phyloP scores from a whole-genome alignment of 2,113 vertebrate species.

The Hiodon alosoides region DNA sequence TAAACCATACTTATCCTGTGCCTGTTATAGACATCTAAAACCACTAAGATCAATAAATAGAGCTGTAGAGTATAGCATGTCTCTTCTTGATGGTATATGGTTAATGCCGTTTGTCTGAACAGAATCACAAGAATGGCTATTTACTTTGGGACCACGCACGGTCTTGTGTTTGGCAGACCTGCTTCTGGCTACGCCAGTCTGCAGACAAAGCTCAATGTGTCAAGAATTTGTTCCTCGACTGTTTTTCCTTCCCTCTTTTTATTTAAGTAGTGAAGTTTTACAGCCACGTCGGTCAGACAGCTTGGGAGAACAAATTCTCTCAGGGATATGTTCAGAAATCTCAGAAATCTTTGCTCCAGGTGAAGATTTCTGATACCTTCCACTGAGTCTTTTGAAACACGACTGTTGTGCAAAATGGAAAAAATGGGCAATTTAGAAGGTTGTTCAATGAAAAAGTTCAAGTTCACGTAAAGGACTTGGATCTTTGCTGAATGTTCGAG shows the following conservation, averaged over 20 bases:
- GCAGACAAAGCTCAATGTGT: background rate
- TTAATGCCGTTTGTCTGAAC: conserved; percentile 4
- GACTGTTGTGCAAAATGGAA: background rate
- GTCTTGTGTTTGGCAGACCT: conserved; percentile 14
- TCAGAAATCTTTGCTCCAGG: background rate
- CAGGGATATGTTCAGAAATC: background rate
- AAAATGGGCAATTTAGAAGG: background rate
- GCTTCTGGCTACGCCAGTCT: conserved; percentile 4
- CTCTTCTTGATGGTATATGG: conserved; percentile 12
- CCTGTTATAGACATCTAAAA: conserved; percentile 13
- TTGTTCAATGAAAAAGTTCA: background rate
- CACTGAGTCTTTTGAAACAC: background rate
- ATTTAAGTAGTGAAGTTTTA: conserved; percentile 13
- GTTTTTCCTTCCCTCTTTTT: conserved; percentile 2
- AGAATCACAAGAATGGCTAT: conserved; percentile 4
- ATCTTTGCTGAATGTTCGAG: conserved; percentile 3
- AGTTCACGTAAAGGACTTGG: background rate
- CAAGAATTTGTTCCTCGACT: background rate
- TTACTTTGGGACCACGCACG: conserved; percentile 4
- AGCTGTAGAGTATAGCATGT: background rate
- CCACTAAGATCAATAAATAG: conserved; percentile 17
- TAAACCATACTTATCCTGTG: background rate
- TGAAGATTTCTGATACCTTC: background rate
- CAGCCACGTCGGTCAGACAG: conserved; percentile 11
- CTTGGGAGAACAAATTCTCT: conserved; percentile 4